phyloP scores from a whole-genome alignment of 2,113 vertebrate species.

The Otus sunia region DNA sequence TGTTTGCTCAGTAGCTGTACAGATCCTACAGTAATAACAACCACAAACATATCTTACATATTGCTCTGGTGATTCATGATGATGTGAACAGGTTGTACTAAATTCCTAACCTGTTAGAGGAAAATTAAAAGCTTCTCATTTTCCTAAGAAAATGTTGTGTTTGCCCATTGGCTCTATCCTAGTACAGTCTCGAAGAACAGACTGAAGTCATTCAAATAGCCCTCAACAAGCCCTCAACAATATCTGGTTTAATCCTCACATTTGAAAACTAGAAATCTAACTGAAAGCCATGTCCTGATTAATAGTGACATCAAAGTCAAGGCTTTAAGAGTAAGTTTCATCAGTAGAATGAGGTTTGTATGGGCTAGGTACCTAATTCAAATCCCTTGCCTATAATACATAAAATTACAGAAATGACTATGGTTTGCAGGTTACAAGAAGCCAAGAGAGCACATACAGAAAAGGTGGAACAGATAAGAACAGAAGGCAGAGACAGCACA shows the following conservation, averaged over 20 bases:
- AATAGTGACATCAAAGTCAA: slow-evolving; percentile 11
- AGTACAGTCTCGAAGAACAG: neutral
- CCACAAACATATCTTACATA: neutral
- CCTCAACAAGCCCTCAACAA: neutral
- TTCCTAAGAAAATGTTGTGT: neutral
- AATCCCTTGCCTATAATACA: neutral
- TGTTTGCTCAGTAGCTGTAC: neutral
- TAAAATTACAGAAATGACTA: neutral
- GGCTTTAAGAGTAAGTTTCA: neutral
- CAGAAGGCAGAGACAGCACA: neutral
- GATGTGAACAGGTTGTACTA: neutral
- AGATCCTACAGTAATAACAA: neutral
- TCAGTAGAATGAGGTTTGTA: neutral
- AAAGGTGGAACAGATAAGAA: neutral
- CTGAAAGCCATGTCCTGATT: neutral
- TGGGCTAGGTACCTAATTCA: neutral
- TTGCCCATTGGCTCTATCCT: neutral
- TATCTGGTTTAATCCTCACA: neutral
- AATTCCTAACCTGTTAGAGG: neutral
- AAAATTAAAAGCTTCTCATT: slow-evolving; percentile 1
- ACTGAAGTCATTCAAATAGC: neutral
- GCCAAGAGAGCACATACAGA: neutral
- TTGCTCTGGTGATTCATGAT: neutral
- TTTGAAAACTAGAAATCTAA: neutral
- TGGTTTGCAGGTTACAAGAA: neutral